Evolutionary conservation across 2,113 vertebrate species (phyloP).

Genomic region (Heterocephalus glaber): DNA sequence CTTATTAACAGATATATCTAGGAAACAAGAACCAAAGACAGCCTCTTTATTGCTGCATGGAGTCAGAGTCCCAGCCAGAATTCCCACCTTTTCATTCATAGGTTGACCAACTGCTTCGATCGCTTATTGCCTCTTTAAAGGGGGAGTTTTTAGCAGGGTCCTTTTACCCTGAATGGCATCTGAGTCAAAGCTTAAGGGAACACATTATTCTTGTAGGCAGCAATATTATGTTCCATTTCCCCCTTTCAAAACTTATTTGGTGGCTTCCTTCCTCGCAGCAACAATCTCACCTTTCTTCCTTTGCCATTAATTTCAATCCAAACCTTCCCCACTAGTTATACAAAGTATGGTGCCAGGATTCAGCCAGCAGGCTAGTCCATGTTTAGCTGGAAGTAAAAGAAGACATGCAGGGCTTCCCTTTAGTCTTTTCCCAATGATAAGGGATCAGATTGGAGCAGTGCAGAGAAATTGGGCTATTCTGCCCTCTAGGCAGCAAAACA

Average conservation of each 20-base stretch:
- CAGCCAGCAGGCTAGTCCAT: not conserved
- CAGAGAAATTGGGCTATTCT: not conserved
- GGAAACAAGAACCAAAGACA: not conserved
- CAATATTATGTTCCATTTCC: not conserved
- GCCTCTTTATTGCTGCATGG: not conserved
- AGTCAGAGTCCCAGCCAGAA: not conserved
- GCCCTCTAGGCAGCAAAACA: not conserved
- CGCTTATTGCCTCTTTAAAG: not conserved
- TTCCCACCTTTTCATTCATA: not conserved
- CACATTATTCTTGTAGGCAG: conserved; percentile 10
- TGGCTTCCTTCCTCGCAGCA: conserved; percentile 2
- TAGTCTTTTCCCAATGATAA: not conserved
- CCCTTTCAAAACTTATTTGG: not conserved
- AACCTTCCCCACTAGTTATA: not conserved
- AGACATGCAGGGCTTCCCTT: not conserved
- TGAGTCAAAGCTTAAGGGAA: not conserved
- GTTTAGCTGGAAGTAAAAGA: conserved; percentile 6
- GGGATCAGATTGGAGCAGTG: not conserved
- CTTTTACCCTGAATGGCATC: not conserved
- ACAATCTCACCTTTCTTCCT: not conserved
- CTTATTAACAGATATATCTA: not conserved
- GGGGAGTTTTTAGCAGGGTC: not conserved
- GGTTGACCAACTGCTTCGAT: not conserved
- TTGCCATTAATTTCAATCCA: conserved; percentile 20
- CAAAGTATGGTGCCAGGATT: not conserved